Base-by-base conservation (phyloP, 1,140 invertebrate genomes). In the Brachionus rubens region DNA sequence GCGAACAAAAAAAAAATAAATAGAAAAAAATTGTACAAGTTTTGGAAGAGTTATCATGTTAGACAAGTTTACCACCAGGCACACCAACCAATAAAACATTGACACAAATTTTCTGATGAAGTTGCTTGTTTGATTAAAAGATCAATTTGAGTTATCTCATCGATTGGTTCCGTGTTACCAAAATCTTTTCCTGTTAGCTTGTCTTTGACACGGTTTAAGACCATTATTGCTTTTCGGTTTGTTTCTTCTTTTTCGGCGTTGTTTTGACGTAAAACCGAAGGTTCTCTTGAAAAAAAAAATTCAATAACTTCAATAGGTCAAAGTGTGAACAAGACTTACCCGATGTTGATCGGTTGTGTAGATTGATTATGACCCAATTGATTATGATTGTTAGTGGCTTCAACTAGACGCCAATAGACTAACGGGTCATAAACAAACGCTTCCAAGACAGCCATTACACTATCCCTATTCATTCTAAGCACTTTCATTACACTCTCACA, bases 361-460 rank as follows among this genome's bases (percentile, higher is more conserved):
- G 6, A 56, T 3, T 30, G 52, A 26, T 30, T 10, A 24, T 56
- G 52, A 5, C 3, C 3, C 19, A 24, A 56, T 30, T 21, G 12
- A 26, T 21, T 12, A 19, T 41, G 75, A 6, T 65, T 76, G 7
- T 46, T 40, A 14, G 30, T 36, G 26, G 48, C 43, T 21, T 62
- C 40, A 9, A 47, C 54, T 0, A 99, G 86, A 78, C 95, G 88
- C 97, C 97, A 99, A 85, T 98, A 98, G 0, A 99, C 87, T n/a
- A 99, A 84, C 0, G 97, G 97, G 87, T 99, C 97, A 81, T 99
- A 98, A 1, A 99, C 95, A 83, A 99, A 99, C 0, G 97, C 97
- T 83, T 99, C 97, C 3, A 99, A 86, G 0, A 99, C 96, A 2
- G 97, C 96, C 94, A 99, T 96, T 19, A 99, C 86, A 82, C 93